phyloP scores from a whole-genome alignment of 2,113 vertebrate species.

The Perca schrenkii region DNA sequence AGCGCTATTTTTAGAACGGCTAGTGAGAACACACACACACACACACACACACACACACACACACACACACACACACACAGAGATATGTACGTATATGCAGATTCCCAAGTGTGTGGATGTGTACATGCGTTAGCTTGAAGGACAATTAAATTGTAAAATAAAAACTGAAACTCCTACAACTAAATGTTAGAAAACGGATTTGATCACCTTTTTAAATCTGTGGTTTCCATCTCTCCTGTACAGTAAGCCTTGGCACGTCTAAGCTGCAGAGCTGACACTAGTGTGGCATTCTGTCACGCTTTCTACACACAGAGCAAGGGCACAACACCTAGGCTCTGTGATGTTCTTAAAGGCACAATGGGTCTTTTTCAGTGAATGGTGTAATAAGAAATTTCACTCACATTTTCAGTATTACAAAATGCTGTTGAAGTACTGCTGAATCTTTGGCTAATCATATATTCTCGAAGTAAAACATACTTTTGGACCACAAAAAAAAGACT shows the following conservation, averaged over 20 bases:
- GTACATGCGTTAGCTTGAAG: background rate
- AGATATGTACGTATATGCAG: background rate
- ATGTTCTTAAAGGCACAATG: slow-evolving; percentile 49
- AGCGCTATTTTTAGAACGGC: slow-evolving; percentile 76
- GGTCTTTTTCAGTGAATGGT: background rate
- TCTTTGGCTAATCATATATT: background rate
- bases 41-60: no score
- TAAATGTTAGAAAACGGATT: background rate
- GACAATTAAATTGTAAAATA: background rate
- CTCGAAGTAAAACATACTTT: background rate
- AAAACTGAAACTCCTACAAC: background rate
- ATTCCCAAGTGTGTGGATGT: slow-evolving; percentile 16
- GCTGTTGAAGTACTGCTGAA: background rate
- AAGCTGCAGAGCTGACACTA: slow-evolving; percentile 13
- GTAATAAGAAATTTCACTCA: slow-evolving; percentile 5
- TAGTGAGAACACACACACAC: slow-evolving; percentile 21
- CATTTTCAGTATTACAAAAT: background rate
- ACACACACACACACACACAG: background rate
- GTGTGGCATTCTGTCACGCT: slow-evolving; percentile 19
- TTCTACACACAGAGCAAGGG: slow-evolving; percentile 4
- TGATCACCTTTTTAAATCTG: background rate
- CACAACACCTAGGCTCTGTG: slow-evolving; percentile 11
- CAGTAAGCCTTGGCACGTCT: background rate
- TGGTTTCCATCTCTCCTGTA: background rate
- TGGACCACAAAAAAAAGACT: background rate